Percentiles rank a stretch among this genome's conserved stretches.
These are phyloP conservation scores for Stenoptilia bipunctidactyla DNA, from an alignment of 2,888 invertebrate genomes.

Conservation along the genomic window DNA sequence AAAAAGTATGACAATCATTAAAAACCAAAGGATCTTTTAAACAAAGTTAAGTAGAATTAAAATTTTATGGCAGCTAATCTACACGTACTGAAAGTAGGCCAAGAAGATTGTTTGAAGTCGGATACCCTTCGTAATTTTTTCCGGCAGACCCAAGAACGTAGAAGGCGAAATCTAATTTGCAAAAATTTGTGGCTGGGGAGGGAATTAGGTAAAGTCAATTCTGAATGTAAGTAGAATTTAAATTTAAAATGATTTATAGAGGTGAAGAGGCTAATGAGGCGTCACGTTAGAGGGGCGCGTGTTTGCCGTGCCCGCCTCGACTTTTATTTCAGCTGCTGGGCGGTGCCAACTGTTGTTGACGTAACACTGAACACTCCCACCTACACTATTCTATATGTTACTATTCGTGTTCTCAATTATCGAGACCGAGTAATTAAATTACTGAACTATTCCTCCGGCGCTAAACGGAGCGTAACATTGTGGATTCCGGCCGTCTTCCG, in stretches of 20 bases:
- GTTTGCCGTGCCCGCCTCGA: constrained; percentile 40
- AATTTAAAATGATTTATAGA: constrained; percentile 71
- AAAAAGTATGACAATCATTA: no score
- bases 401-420: no score
- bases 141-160: constrained; percentile 32
- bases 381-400: no score
- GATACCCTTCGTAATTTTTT: constrained; percentile 48
- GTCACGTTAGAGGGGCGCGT: constrained; percentile 65
- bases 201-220: constrained; percentile 67
- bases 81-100: constrained; percentile 14
- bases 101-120: constrained; percentile 29
- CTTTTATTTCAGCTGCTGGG: constrained; percentile 47
- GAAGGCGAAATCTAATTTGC: constrained; percentile 62
- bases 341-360: constrained; percentile 33
- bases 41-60: no score
- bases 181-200: constrained; percentile 54
- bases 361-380: constrained; percentile 27
- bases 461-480: constrained; percentile 10
- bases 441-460: constrained; percentile 7
- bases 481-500: constrained; percentile 18
- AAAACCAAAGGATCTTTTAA: no score
- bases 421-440: no score
- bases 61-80: no score
- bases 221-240: constrained; percentile 66
- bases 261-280: constrained; percentile 66